These are phyloP conservation scores for Drosophila lutescens DNA, from an alignment of 2,888 invertebrate genomes.

Conservation along the genomic window DNA sequence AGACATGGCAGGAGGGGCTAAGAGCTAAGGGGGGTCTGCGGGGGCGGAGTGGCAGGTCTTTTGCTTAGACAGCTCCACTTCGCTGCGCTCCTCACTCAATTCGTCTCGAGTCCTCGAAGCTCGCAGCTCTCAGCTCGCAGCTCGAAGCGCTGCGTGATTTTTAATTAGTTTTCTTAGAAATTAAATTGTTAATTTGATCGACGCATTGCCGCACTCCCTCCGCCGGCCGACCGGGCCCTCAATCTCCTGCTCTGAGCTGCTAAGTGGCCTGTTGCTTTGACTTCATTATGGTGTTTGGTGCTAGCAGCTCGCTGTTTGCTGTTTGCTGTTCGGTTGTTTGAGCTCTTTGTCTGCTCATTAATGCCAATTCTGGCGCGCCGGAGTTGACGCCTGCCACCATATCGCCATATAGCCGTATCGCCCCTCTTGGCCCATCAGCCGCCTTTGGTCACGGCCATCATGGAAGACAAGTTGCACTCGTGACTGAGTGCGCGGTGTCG, in stretches of 20 bases:
- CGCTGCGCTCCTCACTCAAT: slow-evolving; percentile 33
- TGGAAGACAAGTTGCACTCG: slow-evolving; percentile 51
- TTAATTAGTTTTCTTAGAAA: slow-evolving; percentile 83
- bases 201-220: slow-evolving; percentile 66
- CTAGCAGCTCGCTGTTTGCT: background rate
- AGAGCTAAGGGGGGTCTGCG: background rate
- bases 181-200: slow-evolving; percentile 83
- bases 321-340: slow-evolving; percentile 30
- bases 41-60: slow-evolving; percentile 41
- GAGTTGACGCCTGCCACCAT: slow-evolving; percentile 68
- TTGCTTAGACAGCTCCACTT: slow-evolving; percentile 67
- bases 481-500: slow-evolving; percentile 44
- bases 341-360: slow-evolving; percentile 79
- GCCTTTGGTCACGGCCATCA: slow-evolving; percentile 50
- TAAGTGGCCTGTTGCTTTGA: slow-evolving; percentile 66
- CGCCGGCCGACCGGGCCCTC: background rate
- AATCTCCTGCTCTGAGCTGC: slow-evolving; percentile 44
- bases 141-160: slow-evolving; percentile 72
- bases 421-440: slow-evolving; percentile 9
- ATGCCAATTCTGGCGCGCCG: slow-evolving; percentile 80
- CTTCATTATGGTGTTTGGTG: slow-evolving; percentile 39
- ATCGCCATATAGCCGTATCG: slow-evolving; percentile 1
- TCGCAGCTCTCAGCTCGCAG: slow-evolving; percentile 40
- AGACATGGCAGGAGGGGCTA: slow-evolving; percentile 47
- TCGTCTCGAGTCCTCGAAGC: slow-evolving; percentile 40